phyloP scores from a whole-genome alignment of 1,140 invertebrate genomes.

The Tetraneura akinire region DNA sequence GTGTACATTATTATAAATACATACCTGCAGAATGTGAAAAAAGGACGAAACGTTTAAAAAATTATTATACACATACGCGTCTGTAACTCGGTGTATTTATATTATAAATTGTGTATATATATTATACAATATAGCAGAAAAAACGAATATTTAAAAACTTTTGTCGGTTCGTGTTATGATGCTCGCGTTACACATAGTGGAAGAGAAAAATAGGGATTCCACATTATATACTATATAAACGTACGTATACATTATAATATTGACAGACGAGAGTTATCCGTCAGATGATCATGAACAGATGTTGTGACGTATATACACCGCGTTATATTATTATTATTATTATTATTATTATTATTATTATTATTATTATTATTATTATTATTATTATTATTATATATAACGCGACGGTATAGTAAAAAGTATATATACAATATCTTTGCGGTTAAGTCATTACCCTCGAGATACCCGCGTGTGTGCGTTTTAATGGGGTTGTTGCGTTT shows the following conservation, averaged over 20 bases:
- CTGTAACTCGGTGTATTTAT: slow-evolving; percentile 9
- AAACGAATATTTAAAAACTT: slow-evolving; percentile 10
- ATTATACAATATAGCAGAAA: no score
- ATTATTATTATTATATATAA: no score
- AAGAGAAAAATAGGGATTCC: slow-evolving; percentile 22
- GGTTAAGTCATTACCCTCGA: slow-evolving; percentile 7
- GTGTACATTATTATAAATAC: no score
- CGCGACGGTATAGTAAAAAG: no score
- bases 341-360: no score
- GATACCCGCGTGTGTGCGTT: slow-evolving; percentile 25
- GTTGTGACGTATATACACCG: background rate
- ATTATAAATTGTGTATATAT: background rate
- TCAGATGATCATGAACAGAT: slow-evolving; percentile 43
- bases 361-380: no score
- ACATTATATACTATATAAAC: background rate
- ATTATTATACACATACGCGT: background rate
- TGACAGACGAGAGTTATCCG: slow-evolving; percentile 37
- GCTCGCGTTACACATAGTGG: no score
- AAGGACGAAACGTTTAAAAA: background rate
- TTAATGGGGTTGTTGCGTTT: slow-evolving; percentile 34
- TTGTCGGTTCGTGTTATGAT: slow-evolving; percentile 34
- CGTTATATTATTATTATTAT: no score
- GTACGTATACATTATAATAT: background rate
- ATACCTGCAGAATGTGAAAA: no score
- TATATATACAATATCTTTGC: background rate